Evolutionary conservation across 2,113 vertebrate genomes (phyloP).

Genomic region (Triplophysa rosa): DNA sequence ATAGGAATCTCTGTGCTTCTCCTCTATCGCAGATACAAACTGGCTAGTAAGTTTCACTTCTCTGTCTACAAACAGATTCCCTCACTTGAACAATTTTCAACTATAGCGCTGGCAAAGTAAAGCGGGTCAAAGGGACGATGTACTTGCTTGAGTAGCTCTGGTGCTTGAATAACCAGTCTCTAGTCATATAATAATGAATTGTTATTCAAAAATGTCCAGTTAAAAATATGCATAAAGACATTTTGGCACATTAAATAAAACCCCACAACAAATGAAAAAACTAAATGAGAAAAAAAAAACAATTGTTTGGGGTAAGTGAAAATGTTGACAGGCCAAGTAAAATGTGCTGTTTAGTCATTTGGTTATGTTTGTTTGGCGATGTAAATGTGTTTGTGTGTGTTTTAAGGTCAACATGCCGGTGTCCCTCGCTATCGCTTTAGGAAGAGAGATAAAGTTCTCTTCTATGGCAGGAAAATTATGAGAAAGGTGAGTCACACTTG

Average conservation of each 20-base stretch:
- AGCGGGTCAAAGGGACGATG: too few relatives aligned
- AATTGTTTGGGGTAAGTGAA: too few relatives aligned
- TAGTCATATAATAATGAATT: too few relatives aligned
- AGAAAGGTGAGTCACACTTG: slow-evolving; percentile 79
- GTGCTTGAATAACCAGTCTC: not conserved
- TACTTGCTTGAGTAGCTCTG: not conserved
- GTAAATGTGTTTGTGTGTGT: not conserved
- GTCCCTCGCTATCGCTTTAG: slow-evolving; percentile 88
- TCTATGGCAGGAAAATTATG: slow-evolving; percentile 95
- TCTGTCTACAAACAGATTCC: not conserved
- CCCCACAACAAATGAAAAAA: too few relatives aligned
- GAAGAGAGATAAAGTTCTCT: slow-evolving; percentile 94
- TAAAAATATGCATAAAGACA: too few relatives aligned
- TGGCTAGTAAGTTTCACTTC: slow-evolving; percentile 74
- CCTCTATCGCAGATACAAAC: slow-evolving; percentile 78
- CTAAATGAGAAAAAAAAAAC: too few relatives aligned
- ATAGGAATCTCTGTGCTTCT: slow-evolving; percentile 78
- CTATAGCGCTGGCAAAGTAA: too few relatives aligned
- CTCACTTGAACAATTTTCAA: not conserved
- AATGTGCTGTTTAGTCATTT: too few relatives aligned
- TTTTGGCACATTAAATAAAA: too few relatives aligned
- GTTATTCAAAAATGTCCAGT: too few relatives aligned
- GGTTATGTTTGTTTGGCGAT: not conserved
- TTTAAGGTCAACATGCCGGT: slow-evolving; percentile 75
- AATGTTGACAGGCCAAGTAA: too few relatives aligned